A percentile compares a stretch with the other conserved stretches of the same genome.
These are phyloP conservation scores for Zaprionus camerounensis DNA, from an alignment of 1,140 invertebrate genomes.

Conservation along the genomic window DNA sequence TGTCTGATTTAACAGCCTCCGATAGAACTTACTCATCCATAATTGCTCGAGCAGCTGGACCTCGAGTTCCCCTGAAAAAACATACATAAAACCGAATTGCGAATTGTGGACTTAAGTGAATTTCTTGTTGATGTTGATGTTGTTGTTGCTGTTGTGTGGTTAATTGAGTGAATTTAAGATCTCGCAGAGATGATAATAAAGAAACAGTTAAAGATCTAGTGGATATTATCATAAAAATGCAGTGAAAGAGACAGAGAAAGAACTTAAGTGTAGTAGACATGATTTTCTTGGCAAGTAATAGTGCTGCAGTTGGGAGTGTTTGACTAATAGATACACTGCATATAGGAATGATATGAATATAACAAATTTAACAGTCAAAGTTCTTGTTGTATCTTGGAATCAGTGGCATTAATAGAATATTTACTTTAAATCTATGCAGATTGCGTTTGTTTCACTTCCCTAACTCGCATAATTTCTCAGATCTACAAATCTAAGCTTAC, in stretches of 20 bases:
- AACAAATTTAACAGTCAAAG: too few relatives aligned
- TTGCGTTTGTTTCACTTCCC: too few relatives aligned
- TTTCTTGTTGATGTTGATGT: background rate
- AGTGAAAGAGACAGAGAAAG: background rate
- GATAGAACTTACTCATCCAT: conserved; percentile 19
- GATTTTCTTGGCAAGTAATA: background rate
- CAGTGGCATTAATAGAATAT: too few relatives aligned
- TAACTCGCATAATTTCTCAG: too few relatives aligned
- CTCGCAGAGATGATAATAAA: conserved; percentile 4
- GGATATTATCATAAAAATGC: conserved; percentile 7
- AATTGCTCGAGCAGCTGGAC: conserved; percentile 12
- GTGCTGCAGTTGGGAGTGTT: background rate
- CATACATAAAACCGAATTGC: conserved; percentile 11
- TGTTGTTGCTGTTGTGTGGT: background rate
- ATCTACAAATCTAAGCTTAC: too few relatives aligned
- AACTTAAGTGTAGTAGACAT: background rate
- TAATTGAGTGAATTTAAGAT: conserved; percentile 14
- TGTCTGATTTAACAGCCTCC: background rate
- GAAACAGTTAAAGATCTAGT: conserved; percentile 2
- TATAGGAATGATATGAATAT: too few relatives aligned
- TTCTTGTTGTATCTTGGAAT: too few relatives aligned
- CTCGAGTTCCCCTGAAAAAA: conserved; percentile 14
- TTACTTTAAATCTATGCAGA: too few relatives aligned
- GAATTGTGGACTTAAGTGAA: background rate
- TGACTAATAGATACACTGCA: background rate